Percentiles rank a stretch among this genome's conserved stretches.
Conservation (phyloP, 2,113 vertebrate genomes). For the Phalacrocorax carbo region DNA sequence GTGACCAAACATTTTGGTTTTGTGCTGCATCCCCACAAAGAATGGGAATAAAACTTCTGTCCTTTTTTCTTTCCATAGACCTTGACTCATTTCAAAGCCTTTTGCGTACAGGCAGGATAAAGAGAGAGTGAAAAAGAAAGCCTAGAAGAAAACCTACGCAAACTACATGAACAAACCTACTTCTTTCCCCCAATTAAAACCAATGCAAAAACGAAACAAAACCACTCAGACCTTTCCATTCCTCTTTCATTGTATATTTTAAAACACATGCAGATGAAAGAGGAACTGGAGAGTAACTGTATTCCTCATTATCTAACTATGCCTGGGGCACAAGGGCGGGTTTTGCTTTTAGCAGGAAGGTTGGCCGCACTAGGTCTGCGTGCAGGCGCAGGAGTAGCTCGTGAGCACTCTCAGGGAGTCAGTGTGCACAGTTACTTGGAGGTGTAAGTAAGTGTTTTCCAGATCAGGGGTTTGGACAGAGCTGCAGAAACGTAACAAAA, state of each 20-base stretch:
- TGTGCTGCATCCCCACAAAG: not conserved
- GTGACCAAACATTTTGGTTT: not conserved
- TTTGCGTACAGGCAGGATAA: not conserved
- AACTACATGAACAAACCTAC: not conserved
- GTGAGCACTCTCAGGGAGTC: not conserved
- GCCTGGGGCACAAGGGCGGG: not conserved
- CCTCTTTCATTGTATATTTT: slow-evolving; percentile 53
- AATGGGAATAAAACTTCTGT: not conserved
- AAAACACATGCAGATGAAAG: slow-evolving; percentile 42
- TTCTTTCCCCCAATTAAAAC: not conserved
- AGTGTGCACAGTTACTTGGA: not conserved
- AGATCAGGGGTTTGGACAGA: not conserved
- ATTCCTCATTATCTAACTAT: slow-evolving; percentile 2
- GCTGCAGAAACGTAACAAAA: not conserved
- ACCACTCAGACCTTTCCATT: slow-evolving; percentile 40
- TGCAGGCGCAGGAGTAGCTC: not conserved
- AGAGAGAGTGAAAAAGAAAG: not conserved
- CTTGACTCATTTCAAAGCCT: not conserved
- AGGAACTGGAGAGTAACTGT: slow-evolving; percentile 33
- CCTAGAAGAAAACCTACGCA: not conserved
- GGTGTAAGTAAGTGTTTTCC: not conserved
- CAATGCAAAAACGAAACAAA: slow-evolving; percentile 18
- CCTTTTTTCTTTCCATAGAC: not conserved
- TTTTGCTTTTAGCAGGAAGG: not conserved
- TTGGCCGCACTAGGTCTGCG: not conserved